phyloP scores from a whole-genome alignment of 2,888 invertebrate species.

The Eulithis prunata region DNA sequence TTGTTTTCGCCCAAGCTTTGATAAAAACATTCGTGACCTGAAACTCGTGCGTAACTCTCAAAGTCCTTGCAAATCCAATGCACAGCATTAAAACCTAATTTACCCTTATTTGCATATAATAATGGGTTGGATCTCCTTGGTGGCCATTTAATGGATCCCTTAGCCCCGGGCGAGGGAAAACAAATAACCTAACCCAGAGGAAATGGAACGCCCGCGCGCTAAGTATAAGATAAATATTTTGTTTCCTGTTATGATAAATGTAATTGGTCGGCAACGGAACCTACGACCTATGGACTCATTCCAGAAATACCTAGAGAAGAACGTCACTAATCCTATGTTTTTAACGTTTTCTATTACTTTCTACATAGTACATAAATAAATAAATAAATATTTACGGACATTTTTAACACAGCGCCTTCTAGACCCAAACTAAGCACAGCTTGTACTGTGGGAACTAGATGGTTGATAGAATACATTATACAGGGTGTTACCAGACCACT shows the following conservation, averaged over 20 bases:
- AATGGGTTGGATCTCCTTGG: slow-evolving; percentile 47
- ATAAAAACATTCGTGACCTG: too few species aligned
- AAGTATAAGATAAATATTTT: slow-evolving; percentile 20
- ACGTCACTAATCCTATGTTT: too few species aligned
- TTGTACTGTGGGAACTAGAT: too few species aligned
- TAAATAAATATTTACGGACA: too few species aligned
- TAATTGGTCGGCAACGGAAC: slow-evolving; percentile 2
- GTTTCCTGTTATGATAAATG: slow-evolving; percentile 7
- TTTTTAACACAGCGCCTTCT: too few species aligned
- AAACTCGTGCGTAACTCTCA: slow-evolving; percentile 3
- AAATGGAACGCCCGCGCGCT: slow-evolving; percentile 28
- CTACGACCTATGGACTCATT: background rate
- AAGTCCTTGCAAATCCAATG: slow-evolving; percentile 27
- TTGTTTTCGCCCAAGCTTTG: too few species aligned
- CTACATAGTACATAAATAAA: too few species aligned
- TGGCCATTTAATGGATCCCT: slow-evolving; percentile 39
- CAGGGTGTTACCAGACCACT: too few species aligned
- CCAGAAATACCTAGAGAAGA: too few species aligned
- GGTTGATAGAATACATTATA: too few species aligned
- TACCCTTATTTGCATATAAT: slow-evolving; percentile 53
- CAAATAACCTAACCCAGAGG: slow-evolving; percentile 37
- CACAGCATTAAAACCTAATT: slow-evolving; percentile 49
- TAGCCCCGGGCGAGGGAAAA: slow-evolving; percentile 46
- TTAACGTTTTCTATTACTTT: too few species aligned
- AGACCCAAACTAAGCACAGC: too few species aligned